Percentiles rank a stretch among this genome's conserved stretches.
Conservation (phyloP, 2,113 vertebrate species). For the Oophaga pumilio region DNA sequence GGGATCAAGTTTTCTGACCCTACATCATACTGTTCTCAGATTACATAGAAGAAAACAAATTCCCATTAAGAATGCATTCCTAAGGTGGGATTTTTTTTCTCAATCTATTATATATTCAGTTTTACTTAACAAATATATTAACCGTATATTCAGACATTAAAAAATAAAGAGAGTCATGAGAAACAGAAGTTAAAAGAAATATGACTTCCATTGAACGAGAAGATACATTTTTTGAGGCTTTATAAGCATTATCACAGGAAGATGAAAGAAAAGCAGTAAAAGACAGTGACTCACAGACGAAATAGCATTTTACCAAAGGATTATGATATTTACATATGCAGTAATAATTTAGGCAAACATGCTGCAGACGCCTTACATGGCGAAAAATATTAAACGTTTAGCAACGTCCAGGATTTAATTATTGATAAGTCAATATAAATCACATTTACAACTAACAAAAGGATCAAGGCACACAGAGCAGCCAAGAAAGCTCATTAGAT, state of each 20-base stretch:
- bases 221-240: neutral
- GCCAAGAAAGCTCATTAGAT: neutral
- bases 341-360: neutral
- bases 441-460: neutral
- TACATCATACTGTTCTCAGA: too few species aligned
- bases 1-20: too few species aligned
- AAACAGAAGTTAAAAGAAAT: neutral
- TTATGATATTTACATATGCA: neutral
- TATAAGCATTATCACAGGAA: neutral
- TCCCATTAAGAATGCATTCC: neutral
- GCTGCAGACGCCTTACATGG: neutral
- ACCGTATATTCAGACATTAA: neutral
- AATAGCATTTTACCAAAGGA: neutral
- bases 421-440: neutral
- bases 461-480: neutral
- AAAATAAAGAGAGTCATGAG: neutral
- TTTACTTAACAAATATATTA: neutral
- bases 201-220: neutral
- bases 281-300: constrained; percentile 14
- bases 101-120: neutral
- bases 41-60: neutral
- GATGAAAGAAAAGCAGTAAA: neutral
- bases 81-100: neutral
- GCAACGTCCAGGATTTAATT: neutral
- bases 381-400: neutral